Percentiles rank a stretch among this genome's conserved stretches.
Conservation (phyloP, 2,888 invertebrate genomes). For the Chrysolina americana region DNA sequence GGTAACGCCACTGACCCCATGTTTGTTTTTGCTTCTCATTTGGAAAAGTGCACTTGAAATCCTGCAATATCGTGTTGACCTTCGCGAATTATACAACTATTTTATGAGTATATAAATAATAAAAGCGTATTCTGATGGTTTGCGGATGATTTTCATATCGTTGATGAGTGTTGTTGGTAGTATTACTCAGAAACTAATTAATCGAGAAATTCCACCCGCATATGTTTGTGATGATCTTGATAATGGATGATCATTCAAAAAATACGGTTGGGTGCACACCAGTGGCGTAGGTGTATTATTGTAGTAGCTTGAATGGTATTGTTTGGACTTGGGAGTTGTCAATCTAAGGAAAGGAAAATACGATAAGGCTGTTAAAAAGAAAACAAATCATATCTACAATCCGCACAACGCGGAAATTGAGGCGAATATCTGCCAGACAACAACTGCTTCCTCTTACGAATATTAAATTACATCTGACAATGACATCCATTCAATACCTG, state of each 20-base stretch:
- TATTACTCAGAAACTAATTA: slow-evolving; percentile 4
- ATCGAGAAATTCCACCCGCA: slow-evolving; percentile 9
- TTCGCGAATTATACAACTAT: slow-evolving; percentile 51
- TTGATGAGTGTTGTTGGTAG: background rate
- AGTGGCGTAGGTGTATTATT: background rate
- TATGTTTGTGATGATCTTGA: background rate
- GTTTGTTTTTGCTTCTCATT: slow-evolving; percentile 7
- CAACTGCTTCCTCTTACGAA: too few relatives aligned
- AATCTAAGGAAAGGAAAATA: too few relatives aligned
- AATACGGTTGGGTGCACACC: background rate
- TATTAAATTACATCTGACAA: too few relatives aligned
- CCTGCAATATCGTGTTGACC: slow-evolving; percentile 54
- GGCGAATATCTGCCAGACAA: too few relatives aligned
- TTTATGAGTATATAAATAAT: slow-evolving; percentile 56
- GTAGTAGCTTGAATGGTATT: too few relatives aligned
- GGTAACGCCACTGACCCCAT: background rate
- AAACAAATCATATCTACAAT: too few relatives aligned
- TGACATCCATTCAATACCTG: too few relatives aligned
- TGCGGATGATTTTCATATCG: background rate
- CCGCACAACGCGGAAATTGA: too few relatives aligned
- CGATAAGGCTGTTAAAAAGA: too few relatives aligned
- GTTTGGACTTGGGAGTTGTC: too few relatives aligned
- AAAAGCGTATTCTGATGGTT: slow-evolving; percentile 34
- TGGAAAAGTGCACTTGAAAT: slow-evolving; percentile 40
- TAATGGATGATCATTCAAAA: slow-evolving; percentile 1